A percentile compares a stretch with the other conserved stretches of the same genome.
Conservation (phyloP, 2,888 invertebrate genomes). For the Trypoxylon attenuatum region DNA sequence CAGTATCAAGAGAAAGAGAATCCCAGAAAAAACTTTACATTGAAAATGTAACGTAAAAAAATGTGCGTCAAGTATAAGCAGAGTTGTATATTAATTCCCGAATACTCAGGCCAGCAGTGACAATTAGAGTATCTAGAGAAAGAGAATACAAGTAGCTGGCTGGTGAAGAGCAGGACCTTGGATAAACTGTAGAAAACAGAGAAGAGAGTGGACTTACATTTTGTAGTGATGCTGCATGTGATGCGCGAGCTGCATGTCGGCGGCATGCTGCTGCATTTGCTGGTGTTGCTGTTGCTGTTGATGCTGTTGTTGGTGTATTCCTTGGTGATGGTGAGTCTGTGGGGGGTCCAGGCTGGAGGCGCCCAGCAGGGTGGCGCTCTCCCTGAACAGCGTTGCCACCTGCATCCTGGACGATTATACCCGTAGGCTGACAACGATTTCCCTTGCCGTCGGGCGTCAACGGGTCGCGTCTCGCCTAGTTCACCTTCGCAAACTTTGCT, state of each 20-base stretch:
- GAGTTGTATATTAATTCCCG: too few relatives aligned
- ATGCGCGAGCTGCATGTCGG: slow-evolving; percentile 70
- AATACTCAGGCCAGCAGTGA: too few relatives aligned
- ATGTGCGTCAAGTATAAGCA: too few relatives aligned
- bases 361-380: slow-evolving; percentile 81
- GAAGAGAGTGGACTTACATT: slow-evolving; percentile 65
- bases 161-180: too few relatives aligned
- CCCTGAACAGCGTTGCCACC: slow-evolving; percentile 82
- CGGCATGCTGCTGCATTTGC: slow-evolving; percentile 66
- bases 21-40: too few relatives aligned
- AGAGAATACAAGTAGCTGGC: too few relatives aligned
- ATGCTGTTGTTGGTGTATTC: slow-evolving; percentile 59
- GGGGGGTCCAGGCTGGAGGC: slow-evolving; percentile 79
- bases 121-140: too few relatives aligned
- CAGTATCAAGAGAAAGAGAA: too few relatives aligned
- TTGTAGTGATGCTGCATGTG: slow-evolving; percentile 74
- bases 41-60: too few relatives aligned
- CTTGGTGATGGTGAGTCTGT: slow-evolving; percentile 69
- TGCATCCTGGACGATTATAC: slow-evolving; percentile 75
- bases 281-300: slow-evolving; percentile 65
- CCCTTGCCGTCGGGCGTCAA: slow-evolving; percentile 11
- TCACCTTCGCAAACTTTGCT: too few relatives aligned
- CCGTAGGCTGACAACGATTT: not conserved
- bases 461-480: too few relatives aligned
- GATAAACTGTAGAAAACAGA: too few relatives aligned